phyloP scores from a whole-genome alignment of 2,113 vertebrate genomes.

The Hemichromis elongatus region DNA sequence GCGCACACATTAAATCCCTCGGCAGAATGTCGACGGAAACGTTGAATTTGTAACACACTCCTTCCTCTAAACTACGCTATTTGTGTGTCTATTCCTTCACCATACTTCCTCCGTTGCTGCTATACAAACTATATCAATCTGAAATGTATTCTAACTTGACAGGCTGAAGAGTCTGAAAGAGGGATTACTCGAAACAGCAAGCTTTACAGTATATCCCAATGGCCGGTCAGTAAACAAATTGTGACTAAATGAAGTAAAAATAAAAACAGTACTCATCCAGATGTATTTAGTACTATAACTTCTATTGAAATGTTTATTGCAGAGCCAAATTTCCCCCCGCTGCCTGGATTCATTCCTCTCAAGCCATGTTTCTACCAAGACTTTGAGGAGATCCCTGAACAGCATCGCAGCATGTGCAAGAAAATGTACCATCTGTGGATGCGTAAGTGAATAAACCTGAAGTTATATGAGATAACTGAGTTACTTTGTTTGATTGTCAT shows the following conservation, averaged over 20 bases:
- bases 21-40: neutral
- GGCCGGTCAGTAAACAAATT: constrained; percentile 56
- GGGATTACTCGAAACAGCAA: neutral
- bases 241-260: neutral
- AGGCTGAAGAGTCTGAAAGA: constrained; percentile 2
- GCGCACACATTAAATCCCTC: constrained; percentile 19
- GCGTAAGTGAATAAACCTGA: constrained; percentile 76
- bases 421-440: constrained; percentile 98
- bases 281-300: neutral
- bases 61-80: neutral
- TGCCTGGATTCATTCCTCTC: constrained; percentile 91
- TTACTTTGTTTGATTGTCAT: neutral
- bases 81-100: neutral
- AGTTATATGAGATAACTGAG: neutral
- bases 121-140: neutral
- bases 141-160: neutral
- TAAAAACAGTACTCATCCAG: neutral
- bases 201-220: constrained; percentile 29
- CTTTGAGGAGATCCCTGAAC: constrained; percentile 93
- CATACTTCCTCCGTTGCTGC: neutral
- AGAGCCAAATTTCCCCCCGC: constrained; percentile 96
- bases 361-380: constrained; percentile 99
- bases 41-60: neutral
- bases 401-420: constrained; percentile 90
- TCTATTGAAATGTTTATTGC: neutral